Evolutionary conservation across 2,797 vertebrate genomes (phyloP).

Genomic region (Cygnus olor): DNA sequence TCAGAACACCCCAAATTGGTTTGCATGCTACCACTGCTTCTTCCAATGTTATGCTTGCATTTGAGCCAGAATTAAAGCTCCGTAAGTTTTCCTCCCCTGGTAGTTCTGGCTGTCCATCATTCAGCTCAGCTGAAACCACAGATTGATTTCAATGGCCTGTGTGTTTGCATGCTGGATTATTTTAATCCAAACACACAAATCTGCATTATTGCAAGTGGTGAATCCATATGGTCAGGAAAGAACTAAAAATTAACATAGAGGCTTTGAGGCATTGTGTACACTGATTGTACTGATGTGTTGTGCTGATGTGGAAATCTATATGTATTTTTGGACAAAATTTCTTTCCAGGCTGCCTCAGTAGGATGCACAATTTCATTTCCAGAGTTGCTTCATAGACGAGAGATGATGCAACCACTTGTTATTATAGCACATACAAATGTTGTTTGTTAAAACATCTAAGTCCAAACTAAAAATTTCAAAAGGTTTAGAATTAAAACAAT

Average conservation of each 20-base stretch:
- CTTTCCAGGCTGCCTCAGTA: background rate
- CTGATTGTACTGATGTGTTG: background rate
- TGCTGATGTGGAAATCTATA: background rate
- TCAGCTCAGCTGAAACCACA: background rate
- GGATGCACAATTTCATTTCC: constrained; percentile 33
- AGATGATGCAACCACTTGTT: background rate
- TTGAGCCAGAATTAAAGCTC: background rate
- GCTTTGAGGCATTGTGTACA: background rate
- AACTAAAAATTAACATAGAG: constrained; percentile 9
- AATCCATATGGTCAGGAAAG: background rate
- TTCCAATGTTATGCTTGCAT: accelerated
- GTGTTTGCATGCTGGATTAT: background rate
- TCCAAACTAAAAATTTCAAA: background rate
- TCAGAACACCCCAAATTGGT: background rate
- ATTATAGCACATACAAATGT: background rate
- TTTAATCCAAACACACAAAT: background rate
- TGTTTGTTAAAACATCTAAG: constrained; percentile 25
- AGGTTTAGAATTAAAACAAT: background rate
- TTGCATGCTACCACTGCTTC: accelerated
- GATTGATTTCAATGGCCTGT: background rate
- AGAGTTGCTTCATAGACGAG: background rate
- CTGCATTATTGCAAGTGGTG: background rate
- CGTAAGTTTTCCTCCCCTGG: background rate
- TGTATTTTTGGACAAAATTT: constrained; percentile 12
- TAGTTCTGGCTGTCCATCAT: background rate